These are phyloP conservation scores for Pardosa pseudoannulata DNA, from an alignment of 2,888 invertebrate genomes.

Conservation along the genomic window DNA sequence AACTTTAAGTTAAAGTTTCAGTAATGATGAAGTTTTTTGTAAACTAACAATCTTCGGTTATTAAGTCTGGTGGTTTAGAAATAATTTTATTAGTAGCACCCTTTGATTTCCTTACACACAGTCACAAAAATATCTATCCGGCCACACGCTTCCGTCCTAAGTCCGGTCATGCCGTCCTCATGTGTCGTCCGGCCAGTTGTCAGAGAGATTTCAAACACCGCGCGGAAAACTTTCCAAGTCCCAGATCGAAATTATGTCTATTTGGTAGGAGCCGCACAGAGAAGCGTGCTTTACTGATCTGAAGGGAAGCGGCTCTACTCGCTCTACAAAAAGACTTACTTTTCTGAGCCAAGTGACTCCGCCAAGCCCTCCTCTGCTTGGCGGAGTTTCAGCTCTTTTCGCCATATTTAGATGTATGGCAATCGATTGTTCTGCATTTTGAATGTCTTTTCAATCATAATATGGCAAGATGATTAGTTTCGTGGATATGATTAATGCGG, in stretches of 20 bases:
- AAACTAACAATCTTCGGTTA: no score
- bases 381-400: not conserved
- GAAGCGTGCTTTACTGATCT: constrained; percentile 38
- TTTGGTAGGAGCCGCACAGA: not conserved
- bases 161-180: no score
- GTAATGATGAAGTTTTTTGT: no score
- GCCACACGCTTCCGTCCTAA: no score
- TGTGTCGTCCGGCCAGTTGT: no score
- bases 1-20: no score
- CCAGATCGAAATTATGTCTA: not conserved
- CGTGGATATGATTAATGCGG: constrained; percentile 41
- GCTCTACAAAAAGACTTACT: constrained; percentile 22
- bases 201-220: not conserved
- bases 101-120: no score
- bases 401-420: constrained; percentile 31
- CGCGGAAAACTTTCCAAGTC: not conserved
- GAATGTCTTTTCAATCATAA: constrained; percentile 64
- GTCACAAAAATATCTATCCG: no score
- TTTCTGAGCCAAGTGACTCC: constrained; percentile 38
- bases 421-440: constrained; percentile 65
- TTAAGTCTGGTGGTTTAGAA: no score
- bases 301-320: constrained; percentile 21
- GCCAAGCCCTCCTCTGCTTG: constrained; percentile 41
- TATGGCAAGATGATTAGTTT: constrained; percentile 67
- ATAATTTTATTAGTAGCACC: no score